Evolutionary conservation across 1,140 invertebrate species (phyloP).

Genomic region (Caerostris darwini): DNA sequence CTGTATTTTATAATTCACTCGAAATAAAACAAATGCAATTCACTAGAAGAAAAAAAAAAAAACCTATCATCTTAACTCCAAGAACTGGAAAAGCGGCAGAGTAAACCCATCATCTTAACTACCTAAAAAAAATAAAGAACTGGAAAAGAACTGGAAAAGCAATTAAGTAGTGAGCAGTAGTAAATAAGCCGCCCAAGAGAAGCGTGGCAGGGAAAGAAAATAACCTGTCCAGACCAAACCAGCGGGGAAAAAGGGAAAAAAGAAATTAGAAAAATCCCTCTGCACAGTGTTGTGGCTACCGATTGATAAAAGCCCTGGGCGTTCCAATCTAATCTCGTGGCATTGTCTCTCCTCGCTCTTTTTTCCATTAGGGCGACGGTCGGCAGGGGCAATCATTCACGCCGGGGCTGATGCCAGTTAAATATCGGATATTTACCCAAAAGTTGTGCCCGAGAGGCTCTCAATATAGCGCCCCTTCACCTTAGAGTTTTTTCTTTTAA

Average conservation of each 20-base stretch:
- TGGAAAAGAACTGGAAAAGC: too few relatives aligned
- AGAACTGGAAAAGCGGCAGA: constrained; percentile 24
- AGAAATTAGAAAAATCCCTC: constrained; percentile 15
- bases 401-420: constrained; percentile 13
- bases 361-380: constrained; percentile 13
- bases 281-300: background rate
- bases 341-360: constrained; percentile 54
- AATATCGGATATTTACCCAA: constrained; percentile 65
- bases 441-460: constrained; percentile 2
- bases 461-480: constrained; percentile 28
- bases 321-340: background rate
- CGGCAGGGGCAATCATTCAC: constrained; percentile 36
- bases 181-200: background rate
- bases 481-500: background rate
- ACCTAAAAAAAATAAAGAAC: too few relatives aligned
- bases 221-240: constrained; percentile 34
- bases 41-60: background rate
- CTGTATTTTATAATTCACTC: too few relatives aligned
- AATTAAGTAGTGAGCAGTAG: background rate
- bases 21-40: too few relatives aligned
- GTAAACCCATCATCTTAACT: constrained; percentile 30
- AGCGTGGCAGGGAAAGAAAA: constrained; percentile 47
- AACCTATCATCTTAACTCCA: background rate
- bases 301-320: constrained; percentile 61
- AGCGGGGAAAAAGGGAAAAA: background rate